Evolutionary conservation across 2,113 vertebrate species (phyloP).

Genomic region (Gymnarchus niloticus): DNA sequence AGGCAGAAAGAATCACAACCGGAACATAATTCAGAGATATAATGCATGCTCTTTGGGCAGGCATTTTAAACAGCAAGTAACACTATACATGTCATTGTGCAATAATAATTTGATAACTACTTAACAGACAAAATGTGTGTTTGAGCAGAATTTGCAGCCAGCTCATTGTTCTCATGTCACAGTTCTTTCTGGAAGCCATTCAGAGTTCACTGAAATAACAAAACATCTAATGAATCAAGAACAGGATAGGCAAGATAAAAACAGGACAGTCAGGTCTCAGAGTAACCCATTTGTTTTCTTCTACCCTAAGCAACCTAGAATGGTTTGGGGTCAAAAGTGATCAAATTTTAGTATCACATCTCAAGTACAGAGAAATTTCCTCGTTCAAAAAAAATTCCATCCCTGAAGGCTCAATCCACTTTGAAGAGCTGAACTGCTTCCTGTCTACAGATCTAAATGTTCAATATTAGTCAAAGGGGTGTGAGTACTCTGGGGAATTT

Average conservation of each 20-base stretch:
- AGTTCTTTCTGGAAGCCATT: background rate
- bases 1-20: background rate
- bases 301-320: background rate
- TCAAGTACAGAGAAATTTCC: background rate
- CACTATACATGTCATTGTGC: background rate
- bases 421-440: background rate
- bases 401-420: background rate
- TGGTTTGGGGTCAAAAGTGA: background rate
- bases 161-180: background rate
- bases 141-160: background rate
- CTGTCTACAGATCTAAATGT: background rate
- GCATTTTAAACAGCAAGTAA: background rate
- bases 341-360: background rate
- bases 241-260: background rate
- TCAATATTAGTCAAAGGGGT: background rate
- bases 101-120: conserved; percentile 7
- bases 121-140: too few relatives aligned
- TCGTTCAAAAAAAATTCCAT: background rate
- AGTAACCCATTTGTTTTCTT: background rate
- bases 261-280: background rate
- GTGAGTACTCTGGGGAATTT: background rate
- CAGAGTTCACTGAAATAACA: background rate
- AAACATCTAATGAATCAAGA: background rate
- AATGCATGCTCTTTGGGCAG: background rate
- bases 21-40: background rate